Base-by-base conservation (phyloP, 2,888 invertebrate species). In the Beris morrisii region DNA sequence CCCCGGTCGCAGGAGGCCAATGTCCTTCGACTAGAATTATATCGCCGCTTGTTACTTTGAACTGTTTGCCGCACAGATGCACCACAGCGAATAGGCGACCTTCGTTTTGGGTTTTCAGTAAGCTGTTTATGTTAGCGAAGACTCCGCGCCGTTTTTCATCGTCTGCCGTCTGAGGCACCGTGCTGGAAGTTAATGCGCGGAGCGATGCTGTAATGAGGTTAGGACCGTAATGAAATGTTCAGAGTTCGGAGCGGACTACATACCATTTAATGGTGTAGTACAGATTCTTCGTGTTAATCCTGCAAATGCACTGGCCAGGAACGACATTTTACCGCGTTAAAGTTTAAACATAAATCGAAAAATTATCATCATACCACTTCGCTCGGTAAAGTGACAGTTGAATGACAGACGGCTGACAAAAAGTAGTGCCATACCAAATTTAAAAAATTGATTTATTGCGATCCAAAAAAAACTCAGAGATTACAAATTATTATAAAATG, bases 41-140 rank as follows among this genome's bases (percentile, higher is more conserved):
- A 80, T 95, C 95, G n/a, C 91, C 93, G 67, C 88, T 84, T 0
- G 93, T 93, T 0, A 95, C 84, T 80, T 93, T 90, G 80, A 89
- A 92, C 75, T 95, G 95, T 79, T 90, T 92, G 11, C 93, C 93
- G 68, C 88, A 83, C 15, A 95, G 73, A 73, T 93, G 89, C 1
- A 95, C 84, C 1, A 95, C 86, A 0, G 95, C 95, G 80, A 95
- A 95, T 7, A 80, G 71, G 3, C 81, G 76, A 0, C 78, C 79
- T 59, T 75, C 73, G 38, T 73, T 70, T 9, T 73, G 67, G 4
- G 73, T 71, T 0, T 73, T 68, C 15, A 81, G 52, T 44, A 74
- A 71, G 32, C 74, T 71, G 7, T 80, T 78, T 1, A 81, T 46
- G 31, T 65, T 65, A 15, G 3, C 22, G 43, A 61, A 38, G 3